Evolutionary conservation across 2,888 invertebrate genomes (phyloP), one percentile per base, ranked within the genome.

Genomic region (Microdon myrmicae): DNA sequence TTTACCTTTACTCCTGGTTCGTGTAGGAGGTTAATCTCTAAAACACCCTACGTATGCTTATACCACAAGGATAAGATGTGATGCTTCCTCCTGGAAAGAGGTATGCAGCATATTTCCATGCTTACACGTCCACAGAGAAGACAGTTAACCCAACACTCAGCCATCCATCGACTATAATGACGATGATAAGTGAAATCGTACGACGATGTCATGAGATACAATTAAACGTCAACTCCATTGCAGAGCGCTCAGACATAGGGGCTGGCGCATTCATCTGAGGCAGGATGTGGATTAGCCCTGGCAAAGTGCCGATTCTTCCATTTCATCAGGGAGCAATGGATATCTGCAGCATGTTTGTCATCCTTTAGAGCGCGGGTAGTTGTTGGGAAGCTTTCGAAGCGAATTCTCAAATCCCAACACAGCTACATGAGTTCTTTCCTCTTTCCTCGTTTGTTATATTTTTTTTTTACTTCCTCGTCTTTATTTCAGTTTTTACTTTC

Each of bases 171-270:
- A 58, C 23, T 4, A 38, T 6, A 10, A 38, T 20, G 37, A 49
- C 35, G 56, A 44, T 39, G 56, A 58, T 37, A 43, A 47, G 47
- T 47, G 51, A 51, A 64, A 64, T 64, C 58, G 53, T 47, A 53
- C 41, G 58, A 51, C 58, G 58, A 64, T 58, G 47, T 41, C 41
- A 58, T 51, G 64, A 47, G 58, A 51, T 47, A 39, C 47, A 58
- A 51, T 51, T 61, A 44, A 56, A 45, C 41, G 49, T 61, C 44
- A 61, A 56, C 55, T 56, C 39, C 56, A 31, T 58, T 51, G 26
- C 26, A 56, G 55, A 39, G 9, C 29, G 29, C 16, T 39, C 39
- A 44, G 49, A 35, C 49, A 44, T 31, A 25, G 16, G 28, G 23
- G 13, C 10, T 10, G 8, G 3, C 29, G 22, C 48, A 23, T 10